Evolutionary conservation across 1,140 invertebrate species (phyloP).

Genomic region (Zophobas morio): DNA sequence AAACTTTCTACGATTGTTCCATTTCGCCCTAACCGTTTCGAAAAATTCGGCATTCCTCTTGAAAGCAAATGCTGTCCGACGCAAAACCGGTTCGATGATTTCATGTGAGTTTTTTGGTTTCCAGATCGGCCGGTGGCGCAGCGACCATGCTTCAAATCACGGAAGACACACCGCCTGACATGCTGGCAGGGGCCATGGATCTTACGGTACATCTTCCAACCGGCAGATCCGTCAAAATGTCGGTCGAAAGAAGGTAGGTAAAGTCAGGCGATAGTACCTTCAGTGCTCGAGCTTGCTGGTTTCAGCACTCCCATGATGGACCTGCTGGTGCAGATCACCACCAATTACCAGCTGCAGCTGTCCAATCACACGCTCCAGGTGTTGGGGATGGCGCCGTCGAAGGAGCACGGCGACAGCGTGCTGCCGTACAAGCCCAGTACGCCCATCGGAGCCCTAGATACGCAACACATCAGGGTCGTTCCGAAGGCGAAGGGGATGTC

Average conservation of each 20-base stretch:
- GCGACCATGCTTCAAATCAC: conserved; percentile 76
- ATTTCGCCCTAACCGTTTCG: background rate
- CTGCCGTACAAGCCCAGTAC: conserved; percentile 85
- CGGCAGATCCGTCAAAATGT: conserved; percentile 75
- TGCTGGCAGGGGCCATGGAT: conserved; percentile 83
- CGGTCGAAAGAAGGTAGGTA: conserved; percentile 79
- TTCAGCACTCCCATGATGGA: conserved; percentile 88
- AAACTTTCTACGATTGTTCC: conserved; percentile 32
- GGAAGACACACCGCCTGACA: conserved; percentile 82
- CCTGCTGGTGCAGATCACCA: conserved; percentile 83
- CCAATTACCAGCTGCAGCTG: conserved; percentile 80
- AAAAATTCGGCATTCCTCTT: conserved; percentile 8
- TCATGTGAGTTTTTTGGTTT: conserved; percentile 45
- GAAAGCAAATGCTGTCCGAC: conserved; percentile 1
- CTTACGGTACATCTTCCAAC: conserved; percentile 79
- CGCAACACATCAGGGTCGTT: conserved; percentile 68
- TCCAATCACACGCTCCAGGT: conserved; percentile 81
- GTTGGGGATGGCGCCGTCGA: conserved; percentile 68
- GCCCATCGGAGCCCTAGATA: conserved; percentile 79
- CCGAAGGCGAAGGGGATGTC: conserved; percentile 63
- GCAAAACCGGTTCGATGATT: conserved; percentile 25
- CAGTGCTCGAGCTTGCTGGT: conserved; percentile 1
- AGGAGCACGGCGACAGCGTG: conserved; percentile 72
- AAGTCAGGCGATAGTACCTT: conserved; percentile 1
- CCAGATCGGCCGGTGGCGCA: conserved; percentile 56